A percentile compares a stretch with the other conserved stretches of the same genome.
Evolutionary conservation across 2,888 invertebrate genomes (phyloP).

Genomic region (Osmoderma eremita): DNA sequence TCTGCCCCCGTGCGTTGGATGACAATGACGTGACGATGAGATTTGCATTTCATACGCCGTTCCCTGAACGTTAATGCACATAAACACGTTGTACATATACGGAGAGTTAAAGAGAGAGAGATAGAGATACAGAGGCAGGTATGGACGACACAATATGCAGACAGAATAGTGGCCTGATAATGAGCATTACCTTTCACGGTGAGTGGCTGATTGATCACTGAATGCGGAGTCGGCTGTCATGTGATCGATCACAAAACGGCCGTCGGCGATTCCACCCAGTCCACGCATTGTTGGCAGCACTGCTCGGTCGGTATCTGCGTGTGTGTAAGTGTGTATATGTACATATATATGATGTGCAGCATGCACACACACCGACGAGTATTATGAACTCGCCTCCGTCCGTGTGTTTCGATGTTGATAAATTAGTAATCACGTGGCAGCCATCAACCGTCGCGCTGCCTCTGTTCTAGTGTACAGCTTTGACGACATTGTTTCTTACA

Average conservation of each 20-base stretch:
- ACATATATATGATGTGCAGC: no score
- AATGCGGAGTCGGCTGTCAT: slow-evolving; percentile 56
- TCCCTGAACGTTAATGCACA: no score
- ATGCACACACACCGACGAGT: no score
- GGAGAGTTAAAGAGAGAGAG: no score
- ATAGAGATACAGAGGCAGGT: background rate
- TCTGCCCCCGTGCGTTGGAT: background rate
- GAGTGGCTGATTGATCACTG: slow-evolving; percentile 57
- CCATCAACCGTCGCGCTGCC: slow-evolving; percentile 30
- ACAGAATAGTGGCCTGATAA: slow-evolving; percentile 51
- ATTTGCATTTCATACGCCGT: slow-evolving; percentile 14
- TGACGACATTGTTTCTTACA: slow-evolving; percentile 20
- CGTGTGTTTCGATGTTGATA: slow-evolving; percentile 55
- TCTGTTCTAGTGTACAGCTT: background rate
- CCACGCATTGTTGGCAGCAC: no score
- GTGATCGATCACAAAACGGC: slow-evolving; percentile 58
- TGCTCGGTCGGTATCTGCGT: no score
- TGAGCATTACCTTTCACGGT: slow-evolving; percentile 51
- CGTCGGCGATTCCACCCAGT: slow-evolving; percentile 49
- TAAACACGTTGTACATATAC: no score
- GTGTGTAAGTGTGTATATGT: no score
- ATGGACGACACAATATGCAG: slow-evolving; percentile 48
- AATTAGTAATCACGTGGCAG: slow-evolving; percentile 52
- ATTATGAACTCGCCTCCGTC: slow-evolving; percentile 54
- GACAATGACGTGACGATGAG: slow-evolving; percentile 23